Conservation (phyloP, 1,140 invertebrate genomes). For the Varroa destructor region DNA sequence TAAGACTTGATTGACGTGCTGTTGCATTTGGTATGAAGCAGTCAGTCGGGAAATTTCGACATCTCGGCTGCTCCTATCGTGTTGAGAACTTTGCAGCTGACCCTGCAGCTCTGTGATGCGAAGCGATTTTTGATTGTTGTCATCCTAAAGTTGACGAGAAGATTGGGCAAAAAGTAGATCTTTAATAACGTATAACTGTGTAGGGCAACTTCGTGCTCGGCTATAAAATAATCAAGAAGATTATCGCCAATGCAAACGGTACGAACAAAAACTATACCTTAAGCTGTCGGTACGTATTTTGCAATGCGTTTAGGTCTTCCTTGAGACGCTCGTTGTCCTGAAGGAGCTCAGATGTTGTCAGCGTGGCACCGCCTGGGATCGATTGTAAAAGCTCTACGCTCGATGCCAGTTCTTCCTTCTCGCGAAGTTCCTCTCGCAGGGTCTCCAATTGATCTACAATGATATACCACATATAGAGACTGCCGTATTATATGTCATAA, state of each 20-base stretch:
- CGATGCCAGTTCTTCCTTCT: slow-evolving; percentile 15
- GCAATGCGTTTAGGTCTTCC: not conserved
- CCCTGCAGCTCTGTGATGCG: slow-evolving; percentile 23
- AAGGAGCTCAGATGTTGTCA: not conserved
- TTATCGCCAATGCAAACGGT: no score
- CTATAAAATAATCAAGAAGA: no score
- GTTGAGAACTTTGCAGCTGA: slow-evolving; percentile 13
- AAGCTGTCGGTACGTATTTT: slow-evolving; percentile 15
- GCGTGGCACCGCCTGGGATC: slow-evolving; percentile 9
- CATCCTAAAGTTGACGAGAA: not conserved
- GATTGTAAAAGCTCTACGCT: slow-evolving; percentile 24
- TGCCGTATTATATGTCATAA: no score
- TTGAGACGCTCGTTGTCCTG: not conserved
- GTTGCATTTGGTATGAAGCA: slow-evolving; percentile 19
- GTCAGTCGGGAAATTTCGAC: slow-evolving; percentile 21
- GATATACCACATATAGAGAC: no score
- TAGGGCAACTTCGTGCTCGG: no score
- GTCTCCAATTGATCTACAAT: slow-evolving; percentile 23
- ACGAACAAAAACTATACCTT: not conserved
- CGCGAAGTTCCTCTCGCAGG: slow-evolving; percentile 1
- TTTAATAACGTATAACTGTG: not conserved
- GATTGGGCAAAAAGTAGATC: not conserved
- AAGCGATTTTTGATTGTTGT: slow-evolving; percentile 9
- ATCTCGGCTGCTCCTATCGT: slow-evolving; percentile 18
- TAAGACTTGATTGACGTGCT: slow-evolving; percentile 15